Base-by-base conservation (phyloP, 2,113 vertebrate species). In the Hymenochirus boettgeri region DNA sequence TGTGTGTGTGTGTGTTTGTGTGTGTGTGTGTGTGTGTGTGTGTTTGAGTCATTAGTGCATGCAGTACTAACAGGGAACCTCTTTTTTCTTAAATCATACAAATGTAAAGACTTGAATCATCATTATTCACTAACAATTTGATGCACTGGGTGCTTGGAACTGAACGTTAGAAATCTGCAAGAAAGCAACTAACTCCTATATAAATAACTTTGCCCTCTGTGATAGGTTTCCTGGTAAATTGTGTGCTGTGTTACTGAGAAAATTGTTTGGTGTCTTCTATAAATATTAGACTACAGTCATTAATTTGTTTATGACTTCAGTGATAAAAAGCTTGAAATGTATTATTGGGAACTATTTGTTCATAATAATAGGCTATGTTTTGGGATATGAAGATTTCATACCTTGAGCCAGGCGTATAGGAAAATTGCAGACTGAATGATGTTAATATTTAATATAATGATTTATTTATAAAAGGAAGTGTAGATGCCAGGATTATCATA, bases 401-500 rank as follows among this genome's bases (percentile, higher is more conserved):
- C 39, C 39, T 15, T 42, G 39, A n/a, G 39, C 39, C 17, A 13
- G 39, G 39, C 39, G n/a, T 42, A 42, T 17, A 42, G 39, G 39
- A 42, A 42, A 42, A 42, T 42, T 42, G 39, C 39, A 42, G 39
- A 42, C 39, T n/a, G 39, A 42, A 17, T 42, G 39, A 42, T n/a
- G 39, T 42, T 42, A 42, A 42, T 42, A 42, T 42, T 42, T 42
- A 42, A 42, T 42, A 42, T 42, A 42, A 42, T 42, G 39, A 42
- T 42, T 42, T 42, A 42, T 42, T 42, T 42, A 42, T 42, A 42
- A 42, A 42, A 42, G 39, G 39, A 42, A n/a, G 39, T 42, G 15
- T 1, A 17, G 17, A n/a, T 42, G 39, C 39, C 39, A 42, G 39
- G 39, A 42, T 42, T 42, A 42, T 42, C 39, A 42, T 42, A 42